Evolutionary conservation across 2,797 vertebrate genomes (phyloP).

Genomic region (Arrhamphus sclerolepis): DNA sequence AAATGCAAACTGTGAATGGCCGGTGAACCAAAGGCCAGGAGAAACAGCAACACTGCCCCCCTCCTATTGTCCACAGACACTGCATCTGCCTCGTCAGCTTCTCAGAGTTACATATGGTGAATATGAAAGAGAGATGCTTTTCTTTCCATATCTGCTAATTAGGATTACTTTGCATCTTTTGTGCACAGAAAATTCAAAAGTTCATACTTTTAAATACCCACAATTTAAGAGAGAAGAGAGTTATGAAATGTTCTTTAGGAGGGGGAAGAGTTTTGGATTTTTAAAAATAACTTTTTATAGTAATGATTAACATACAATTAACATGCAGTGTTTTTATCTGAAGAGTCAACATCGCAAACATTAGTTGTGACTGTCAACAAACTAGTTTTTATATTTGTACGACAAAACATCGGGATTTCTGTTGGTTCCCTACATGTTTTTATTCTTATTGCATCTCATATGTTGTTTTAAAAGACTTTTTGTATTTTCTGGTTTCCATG

Average conservation of each 20-base stretch:
- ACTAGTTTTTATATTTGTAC: too few species aligned
- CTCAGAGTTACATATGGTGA: background rate
- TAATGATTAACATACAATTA: too few species aligned
- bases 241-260: too few species aligned
- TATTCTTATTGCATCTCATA: background rate
- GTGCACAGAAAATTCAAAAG: background rate
- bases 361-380: too few species aligned
- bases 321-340: too few species aligned
- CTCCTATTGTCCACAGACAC: constrained; percentile 60
- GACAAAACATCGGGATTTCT: too few species aligned
- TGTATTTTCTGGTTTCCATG: background rate
- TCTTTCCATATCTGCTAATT: background rate
- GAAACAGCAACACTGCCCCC: constrained; percentile 78
- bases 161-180: background rate
- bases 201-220: too few species aligned
- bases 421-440: too few species aligned
- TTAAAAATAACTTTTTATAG: too few species aligned
- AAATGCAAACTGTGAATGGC: constrained; percentile 70
- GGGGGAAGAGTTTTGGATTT: too few species aligned
- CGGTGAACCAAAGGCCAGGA: constrained; percentile 42
- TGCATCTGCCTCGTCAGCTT: constrained; percentile 39
- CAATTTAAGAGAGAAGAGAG: too few species aligned
- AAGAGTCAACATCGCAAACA: too few species aligned
- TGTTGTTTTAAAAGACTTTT: constrained; percentile 1
- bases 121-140: background rate